Evolutionary conservation across 2,113 vertebrate genomes (phyloP).

Genomic region (Sphaerodactylus townsendi): DNA sequence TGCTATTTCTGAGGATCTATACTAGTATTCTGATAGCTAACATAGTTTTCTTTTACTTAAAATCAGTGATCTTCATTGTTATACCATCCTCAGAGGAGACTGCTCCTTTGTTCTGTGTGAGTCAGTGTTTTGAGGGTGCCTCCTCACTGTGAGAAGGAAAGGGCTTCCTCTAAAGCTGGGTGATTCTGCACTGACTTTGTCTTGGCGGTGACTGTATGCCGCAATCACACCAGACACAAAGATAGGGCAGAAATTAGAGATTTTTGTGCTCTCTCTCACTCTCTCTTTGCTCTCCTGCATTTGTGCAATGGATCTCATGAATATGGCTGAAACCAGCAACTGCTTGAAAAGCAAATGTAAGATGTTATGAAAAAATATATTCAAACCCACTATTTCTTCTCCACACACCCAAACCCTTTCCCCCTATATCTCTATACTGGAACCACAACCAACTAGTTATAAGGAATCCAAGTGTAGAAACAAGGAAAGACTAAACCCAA

Average conservation of each 20-base stretch:
- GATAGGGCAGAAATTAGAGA: no score
- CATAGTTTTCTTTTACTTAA: neutral
- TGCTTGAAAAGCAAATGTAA: neutral
- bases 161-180: no score
- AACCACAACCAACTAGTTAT: conserved; percentile 21
- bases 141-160: no score
- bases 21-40: neutral
- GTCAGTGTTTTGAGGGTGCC: no score
- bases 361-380: neutral
- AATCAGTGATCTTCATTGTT: neutral
- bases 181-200: neutral
- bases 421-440: neutral
- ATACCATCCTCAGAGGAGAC: neutral
- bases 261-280: no score
- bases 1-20: neutral
- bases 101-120: no score
- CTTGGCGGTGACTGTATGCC: no score
- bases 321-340: no score
- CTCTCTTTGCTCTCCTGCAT: no score
- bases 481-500: neutral
- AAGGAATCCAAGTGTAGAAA: conserved; percentile 33
- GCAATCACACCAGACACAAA: neutral
- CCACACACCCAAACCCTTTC: no score
- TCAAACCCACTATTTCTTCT: neutral
- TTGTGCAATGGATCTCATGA: no score